Percentiles rank a stretch among this genome's conserved stretches.
Conservation (phyloP, 2,113 vertebrate species). For the Protobothrops mucrosquamatus region DNA sequence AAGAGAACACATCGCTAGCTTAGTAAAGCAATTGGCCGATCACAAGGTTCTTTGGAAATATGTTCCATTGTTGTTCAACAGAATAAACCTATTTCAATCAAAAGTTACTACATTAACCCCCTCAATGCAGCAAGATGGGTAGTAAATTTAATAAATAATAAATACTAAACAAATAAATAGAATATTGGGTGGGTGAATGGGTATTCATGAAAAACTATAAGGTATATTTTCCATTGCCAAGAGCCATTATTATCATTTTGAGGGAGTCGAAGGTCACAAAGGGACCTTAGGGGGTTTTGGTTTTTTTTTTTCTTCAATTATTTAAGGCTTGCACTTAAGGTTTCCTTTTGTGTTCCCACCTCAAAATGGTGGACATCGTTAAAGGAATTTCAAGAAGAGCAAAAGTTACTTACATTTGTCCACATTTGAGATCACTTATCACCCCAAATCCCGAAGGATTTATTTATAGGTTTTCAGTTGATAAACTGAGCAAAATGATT, state of each 20-base stretch:
- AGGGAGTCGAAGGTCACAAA: background rate
- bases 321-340: background rate
- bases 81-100: background rate
- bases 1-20: background rate
- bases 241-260: background rate
- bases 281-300: background rate
- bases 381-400: background rate
- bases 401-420: background rate
- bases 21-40: background rate
- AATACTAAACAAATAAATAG: background rate
- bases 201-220: background rate
- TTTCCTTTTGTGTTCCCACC: background rate
- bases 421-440: background rate
- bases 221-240: background rate
- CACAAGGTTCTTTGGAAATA: background rate
- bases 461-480: background rate
- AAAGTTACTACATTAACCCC: background rate
- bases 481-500: background rate
- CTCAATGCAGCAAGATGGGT: background rate
- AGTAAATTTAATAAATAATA: background rate
- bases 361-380: background rate
- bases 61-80: too few relatives aligned
- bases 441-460: background rate
- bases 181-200: background rate
- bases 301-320: background rate